Percentiles rank a stretch among this genome's conserved stretches.
These are phyloP conservation scores for Glomeris maerens DNA, from an alignment of 1,140 invertebrate species.

Conservation along the genomic window DNA sequence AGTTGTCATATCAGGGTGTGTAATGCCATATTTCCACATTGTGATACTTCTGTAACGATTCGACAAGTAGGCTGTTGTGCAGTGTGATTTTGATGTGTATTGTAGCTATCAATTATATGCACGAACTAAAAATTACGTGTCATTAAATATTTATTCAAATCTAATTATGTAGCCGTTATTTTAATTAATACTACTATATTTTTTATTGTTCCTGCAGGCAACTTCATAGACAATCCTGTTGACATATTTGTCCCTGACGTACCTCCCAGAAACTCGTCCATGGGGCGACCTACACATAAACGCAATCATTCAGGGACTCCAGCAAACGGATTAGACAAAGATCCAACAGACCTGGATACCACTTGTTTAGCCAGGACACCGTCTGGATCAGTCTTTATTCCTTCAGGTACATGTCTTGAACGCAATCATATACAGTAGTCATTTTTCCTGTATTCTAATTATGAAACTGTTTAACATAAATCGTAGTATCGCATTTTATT, in stretches of 20 bases:
- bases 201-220: constrained; percentile 48
- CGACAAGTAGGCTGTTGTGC: too few relatives aligned
- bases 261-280: constrained; percentile 63
- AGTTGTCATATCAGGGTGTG: too few relatives aligned
- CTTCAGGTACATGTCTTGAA: constrained; percentile 44
- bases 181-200: too few relatives aligned
- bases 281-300: constrained; percentile 70
- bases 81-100: background rate
- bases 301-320: constrained; percentile 47
- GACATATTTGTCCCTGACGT: constrained; percentile 54
- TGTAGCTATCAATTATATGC: background rate
- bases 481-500: background rate
- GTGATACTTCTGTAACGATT: too few relatives aligned
- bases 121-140: background rate
- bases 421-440: background rate
- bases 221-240: constrained; percentile 58
- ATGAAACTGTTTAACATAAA: background rate
- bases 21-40: too few relatives aligned
- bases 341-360: constrained; percentile 67
- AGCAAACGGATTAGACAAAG: constrained; percentile 38
- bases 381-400: constrained; percentile 83
- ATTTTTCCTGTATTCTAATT: background rate
- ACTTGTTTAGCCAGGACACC: constrained; percentile 77
- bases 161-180: too few relatives aligned
- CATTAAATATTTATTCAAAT: background rate